A percentile compares a stretch with the other conserved stretches of the same genome.
These are phyloP conservation scores for Halichoerus grypus DNA, from an alignment of 2,113 vertebrate species.

Conservation along the genomic window DNA sequence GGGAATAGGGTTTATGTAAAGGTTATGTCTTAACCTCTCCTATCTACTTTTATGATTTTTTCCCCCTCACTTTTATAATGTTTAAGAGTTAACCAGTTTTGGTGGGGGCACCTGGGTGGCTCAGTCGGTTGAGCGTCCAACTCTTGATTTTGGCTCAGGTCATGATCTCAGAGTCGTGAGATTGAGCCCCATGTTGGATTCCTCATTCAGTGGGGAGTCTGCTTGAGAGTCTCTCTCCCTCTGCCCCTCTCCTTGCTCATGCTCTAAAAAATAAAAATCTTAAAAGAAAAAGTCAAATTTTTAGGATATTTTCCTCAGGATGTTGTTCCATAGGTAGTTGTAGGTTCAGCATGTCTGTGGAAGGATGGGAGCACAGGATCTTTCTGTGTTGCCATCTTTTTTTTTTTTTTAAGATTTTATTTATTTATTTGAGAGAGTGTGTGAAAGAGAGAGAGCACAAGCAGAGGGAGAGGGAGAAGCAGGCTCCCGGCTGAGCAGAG, in stretches of 20 bases:
- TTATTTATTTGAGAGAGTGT: too few relatives aligned
- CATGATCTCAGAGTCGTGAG: neutral
- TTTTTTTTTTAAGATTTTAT: too few relatives aligned
- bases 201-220: neutral
- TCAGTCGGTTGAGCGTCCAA: neutral
- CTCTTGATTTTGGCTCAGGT: neutral
- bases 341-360: neutral
- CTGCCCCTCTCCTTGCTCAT: neutral
- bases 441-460: too few relatives aligned
- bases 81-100: neutral
- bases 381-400: neutral
- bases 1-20: neutral
- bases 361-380: neutral
- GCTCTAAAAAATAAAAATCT: neutral
- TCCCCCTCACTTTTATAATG: neutral
- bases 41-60: neutral
- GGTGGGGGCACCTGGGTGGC: neutral
- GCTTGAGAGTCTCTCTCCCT: neutral
- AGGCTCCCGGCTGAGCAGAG: too few relatives aligned
- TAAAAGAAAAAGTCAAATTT: neutral
- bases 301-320: neutral
- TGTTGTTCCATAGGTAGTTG: neutral
- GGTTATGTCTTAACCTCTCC: neutral
- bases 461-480: too few relatives aligned
- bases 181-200: neutral